phyloP scores from a whole-genome alignment of 2,797 vertebrate species.

The Leptoclinus maculatus region DNA sequence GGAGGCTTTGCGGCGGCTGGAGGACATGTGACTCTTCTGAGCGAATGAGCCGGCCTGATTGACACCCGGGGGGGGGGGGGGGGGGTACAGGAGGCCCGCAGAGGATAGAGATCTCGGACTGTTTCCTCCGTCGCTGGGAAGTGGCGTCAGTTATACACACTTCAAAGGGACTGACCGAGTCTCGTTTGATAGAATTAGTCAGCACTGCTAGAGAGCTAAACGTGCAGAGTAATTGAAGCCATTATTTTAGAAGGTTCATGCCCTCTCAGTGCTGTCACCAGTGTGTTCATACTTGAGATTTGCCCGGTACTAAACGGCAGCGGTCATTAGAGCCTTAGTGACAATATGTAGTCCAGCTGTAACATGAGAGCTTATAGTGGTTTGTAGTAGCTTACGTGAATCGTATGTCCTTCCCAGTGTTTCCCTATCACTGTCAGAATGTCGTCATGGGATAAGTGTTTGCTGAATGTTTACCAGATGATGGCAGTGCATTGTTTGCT shows the following conservation, averaged over 20 bases:
- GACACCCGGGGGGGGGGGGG: slow-evolving; percentile 34
- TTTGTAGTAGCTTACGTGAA: slow-evolving; percentile 39
- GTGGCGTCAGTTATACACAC: slow-evolving; percentile 40
- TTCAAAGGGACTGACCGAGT: slow-evolving; percentile 34
- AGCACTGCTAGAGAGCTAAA: slow-evolving; percentile 70
- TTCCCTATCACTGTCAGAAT: slow-evolving; percentile 74
- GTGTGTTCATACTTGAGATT: slow-evolving; percentile 45
- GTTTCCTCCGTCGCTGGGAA: slow-evolving; percentile 52
- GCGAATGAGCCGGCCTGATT: slow-evolving; percentile 53
- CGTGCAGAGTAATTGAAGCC: slow-evolving; percentile 51
- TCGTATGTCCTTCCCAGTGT: slow-evolving; percentile 71
- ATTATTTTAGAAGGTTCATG: slow-evolving; percentile 29
- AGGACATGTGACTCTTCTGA: slow-evolving; percentile 76
- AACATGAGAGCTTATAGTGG: slow-evolving; percentile 59
- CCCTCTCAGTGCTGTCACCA: slow-evolving; percentile 45
- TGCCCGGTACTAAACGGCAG: slow-evolving; percentile 46
- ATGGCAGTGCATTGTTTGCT: slow-evolving; percentile 82
- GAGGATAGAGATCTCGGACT: slow-evolving; percentile 54
- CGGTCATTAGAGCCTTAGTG: slow-evolving; percentile 59
- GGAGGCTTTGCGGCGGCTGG: slow-evolving; percentile 68
- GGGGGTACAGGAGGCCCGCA: slow-evolving; percentile 48
- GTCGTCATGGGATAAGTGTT: slow-evolving; percentile 74
- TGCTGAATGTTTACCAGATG: slow-evolving; percentile 81
- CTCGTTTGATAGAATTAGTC: slow-evolving; percentile 53
- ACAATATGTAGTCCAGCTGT: slow-evolving; percentile 63